phyloP scores from a whole-genome alignment of 2,797 vertebrate genomes.

The Labeo calbasu region DNA sequence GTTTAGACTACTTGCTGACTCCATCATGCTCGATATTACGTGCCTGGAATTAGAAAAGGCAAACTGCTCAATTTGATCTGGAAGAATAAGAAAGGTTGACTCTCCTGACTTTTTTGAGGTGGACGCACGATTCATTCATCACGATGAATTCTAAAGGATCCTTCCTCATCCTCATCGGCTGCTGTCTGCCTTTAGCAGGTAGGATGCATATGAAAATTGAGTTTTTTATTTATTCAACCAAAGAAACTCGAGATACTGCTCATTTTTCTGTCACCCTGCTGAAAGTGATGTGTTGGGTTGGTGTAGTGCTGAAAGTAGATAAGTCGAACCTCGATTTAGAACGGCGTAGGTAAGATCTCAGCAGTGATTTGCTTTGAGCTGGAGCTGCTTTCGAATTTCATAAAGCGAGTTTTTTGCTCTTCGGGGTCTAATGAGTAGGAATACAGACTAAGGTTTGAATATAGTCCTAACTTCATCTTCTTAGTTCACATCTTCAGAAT shows the following conservation, averaged over 20 bases:
- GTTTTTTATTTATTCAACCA: not conserved
- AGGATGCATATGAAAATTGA: not conserved
- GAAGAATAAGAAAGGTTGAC: not conserved
- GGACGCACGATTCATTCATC: not conserved
- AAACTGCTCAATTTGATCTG: not conserved
- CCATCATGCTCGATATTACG: not conserved
- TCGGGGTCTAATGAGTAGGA: not conserved
- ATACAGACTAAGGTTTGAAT: not conserved
- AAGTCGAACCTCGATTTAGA: not conserved
- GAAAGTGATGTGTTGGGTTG: not conserved
- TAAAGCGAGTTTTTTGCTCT: not conserved
- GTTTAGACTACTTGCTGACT: not conserved
- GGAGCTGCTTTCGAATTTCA: not conserved
- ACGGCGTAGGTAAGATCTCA: not conserved
- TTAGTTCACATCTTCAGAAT: not conserved
- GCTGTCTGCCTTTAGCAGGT: conserved; percentile 53
- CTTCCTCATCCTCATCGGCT: conserved; percentile 24
- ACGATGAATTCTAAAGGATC: conserved; percentile 6
- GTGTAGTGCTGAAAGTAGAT: not conserved
- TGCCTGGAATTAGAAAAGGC: not conserved
- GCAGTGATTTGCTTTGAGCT: not conserved
- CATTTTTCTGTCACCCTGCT: not conserved
- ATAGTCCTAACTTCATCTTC: not conserved
- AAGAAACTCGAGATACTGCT: not conserved
- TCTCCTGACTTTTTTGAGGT: not conserved